These are phyloP conservation scores for Atethmia centrago DNA, from an alignment of 2,888 invertebrate species.

Conservation along the genomic window DNA sequence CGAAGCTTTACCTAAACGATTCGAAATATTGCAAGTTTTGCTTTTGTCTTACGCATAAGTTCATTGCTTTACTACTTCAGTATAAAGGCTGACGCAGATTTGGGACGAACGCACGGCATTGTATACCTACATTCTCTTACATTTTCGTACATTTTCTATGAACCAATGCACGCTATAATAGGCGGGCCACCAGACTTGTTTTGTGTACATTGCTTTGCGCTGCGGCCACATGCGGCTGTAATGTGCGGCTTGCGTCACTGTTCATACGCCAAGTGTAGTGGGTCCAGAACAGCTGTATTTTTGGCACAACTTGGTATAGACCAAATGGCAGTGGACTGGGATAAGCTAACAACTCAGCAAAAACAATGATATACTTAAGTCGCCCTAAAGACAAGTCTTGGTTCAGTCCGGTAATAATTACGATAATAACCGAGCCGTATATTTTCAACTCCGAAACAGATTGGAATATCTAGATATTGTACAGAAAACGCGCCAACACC, in stretches of 20 bases:
- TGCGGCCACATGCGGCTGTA: background rate
- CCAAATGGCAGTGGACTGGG: background rate
- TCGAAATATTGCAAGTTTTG: background rate
- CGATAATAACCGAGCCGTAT: background rate
- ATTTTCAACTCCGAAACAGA: background rate
- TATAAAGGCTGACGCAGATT: too few species aligned
- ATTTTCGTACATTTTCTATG: background rate
- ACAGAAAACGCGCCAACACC: constrained; percentile 24
- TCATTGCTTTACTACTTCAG: background rate
- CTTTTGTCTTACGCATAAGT: background rate
- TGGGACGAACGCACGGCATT: background rate
- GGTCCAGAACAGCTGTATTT: background rate
- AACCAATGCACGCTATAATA: background rate
- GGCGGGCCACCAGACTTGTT: background rate
- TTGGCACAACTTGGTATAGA: background rate
- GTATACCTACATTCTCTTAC: background rate
- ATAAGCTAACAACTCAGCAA: background rate
- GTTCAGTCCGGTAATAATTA: background rate
- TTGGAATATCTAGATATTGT: background rate
- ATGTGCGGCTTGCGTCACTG: background rate
- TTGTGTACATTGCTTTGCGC: background rate
- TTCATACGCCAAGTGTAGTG: background rate
- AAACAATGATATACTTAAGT: background rate
- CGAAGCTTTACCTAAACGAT: too few species aligned
- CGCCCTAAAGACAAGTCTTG: background rate